phyloP scores from a whole-genome alignment of 2,797 vertebrate species.

The Pelobates cultripes region DNA sequence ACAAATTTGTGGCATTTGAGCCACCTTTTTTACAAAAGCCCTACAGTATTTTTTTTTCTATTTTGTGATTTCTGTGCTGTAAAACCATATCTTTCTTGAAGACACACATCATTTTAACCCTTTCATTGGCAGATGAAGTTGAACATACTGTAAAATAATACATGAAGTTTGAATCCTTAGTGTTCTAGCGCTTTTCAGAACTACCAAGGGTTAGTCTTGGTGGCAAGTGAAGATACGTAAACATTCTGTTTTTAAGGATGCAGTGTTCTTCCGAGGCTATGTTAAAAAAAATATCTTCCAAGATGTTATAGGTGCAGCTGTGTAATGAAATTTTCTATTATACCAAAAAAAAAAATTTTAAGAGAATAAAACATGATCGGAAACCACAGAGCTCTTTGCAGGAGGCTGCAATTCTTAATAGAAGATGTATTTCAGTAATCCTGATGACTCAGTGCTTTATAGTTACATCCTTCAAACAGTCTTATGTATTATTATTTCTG shows the following conservation, averaged over 20 bases:
- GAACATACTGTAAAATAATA: background rate
- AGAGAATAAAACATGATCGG: constrained; percentile 2
- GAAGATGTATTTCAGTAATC: background rate
- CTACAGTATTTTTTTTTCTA: constrained; percentile 23
- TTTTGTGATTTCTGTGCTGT: constrained; percentile 21
- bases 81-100: constrained; percentile 20
- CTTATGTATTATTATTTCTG: constrained; percentile 2
- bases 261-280: constrained; percentile 7
- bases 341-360: background rate
- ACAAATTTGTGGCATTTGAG: background rate
- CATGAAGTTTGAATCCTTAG: background rate
- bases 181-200: background rate
- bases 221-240: background rate
- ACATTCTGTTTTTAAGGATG: background rate
- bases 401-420: background rate
- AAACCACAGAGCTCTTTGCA: constrained; percentile 5
- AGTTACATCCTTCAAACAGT: constrained; percentile 8
- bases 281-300: background rate
- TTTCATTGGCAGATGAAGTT: constrained; percentile 1
- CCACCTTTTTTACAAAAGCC: constrained; percentile 21
- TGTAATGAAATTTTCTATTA: background rate
- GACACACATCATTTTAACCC: constrained; percentile 4
- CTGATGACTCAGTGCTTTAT: constrained; percentile 8
- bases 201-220: background rate
- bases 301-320: background rate